These are phyloP conservation scores for Eupithecia insigniata DNA, from an alignment of 2,888 invertebrate genomes.

Conservation along the genomic window DNA sequence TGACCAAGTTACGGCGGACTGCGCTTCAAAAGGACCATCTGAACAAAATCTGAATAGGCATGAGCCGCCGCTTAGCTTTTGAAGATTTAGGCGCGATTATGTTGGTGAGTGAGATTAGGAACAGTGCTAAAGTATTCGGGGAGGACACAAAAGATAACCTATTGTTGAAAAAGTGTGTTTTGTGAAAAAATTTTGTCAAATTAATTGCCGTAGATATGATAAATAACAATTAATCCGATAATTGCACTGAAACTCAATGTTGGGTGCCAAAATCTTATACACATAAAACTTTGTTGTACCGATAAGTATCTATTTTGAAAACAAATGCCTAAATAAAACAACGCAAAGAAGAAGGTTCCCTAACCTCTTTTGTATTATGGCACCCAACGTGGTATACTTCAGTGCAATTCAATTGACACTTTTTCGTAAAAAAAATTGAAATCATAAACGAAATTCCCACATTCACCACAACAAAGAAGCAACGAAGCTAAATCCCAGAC, in stretches of 20 bases:
- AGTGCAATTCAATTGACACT: not conserved
- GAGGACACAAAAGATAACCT: not conserved
- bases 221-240: not conserved
- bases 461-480: conserved; percentile 38
- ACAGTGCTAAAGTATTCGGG: conserved; percentile 17
- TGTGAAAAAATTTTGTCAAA: not conserved
- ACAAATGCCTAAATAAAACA: not conserved
- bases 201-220: not conserved
- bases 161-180: not conserved
- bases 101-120: conserved; percentile 44
- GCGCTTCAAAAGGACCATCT: conserved; percentile 64
- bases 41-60: conserved; percentile 60
- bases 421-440: not conserved
- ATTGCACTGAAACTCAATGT: not conserved
- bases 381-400: not conserved
- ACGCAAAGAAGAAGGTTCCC: not conserved
- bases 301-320: not conserved
- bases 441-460: not conserved
- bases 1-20: conserved; percentile 71
- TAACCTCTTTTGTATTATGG: not conserved
- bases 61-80: conserved; percentile 55
- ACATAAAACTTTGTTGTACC: not conserved
- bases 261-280: not conserved
- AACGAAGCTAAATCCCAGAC: conserved; percentile 55
- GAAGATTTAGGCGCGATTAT: conserved; percentile 44